Evolutionary conservation across 2,113 vertebrate species (phyloP), one percentile per base, ranked within the genome.

Genomic region (Girardinichthys multiradiatus): DNA sequence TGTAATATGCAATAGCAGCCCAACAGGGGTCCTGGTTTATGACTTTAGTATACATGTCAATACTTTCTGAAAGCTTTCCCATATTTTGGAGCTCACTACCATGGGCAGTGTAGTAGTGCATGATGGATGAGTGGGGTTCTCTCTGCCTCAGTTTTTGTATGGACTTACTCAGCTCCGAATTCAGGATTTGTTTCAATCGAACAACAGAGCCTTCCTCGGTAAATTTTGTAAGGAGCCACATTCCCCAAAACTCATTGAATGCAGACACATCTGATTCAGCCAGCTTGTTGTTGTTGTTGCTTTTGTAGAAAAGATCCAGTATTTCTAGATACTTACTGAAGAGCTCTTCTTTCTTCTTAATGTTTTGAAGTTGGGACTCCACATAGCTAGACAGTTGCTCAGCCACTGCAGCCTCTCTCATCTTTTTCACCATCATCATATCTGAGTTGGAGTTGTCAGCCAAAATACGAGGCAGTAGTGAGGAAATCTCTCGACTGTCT

Each of bases 231-330:
- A 91, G 83, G 1, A 90, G 86, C 92, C 92, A 93, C 68, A 91
- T 61, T 24, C 84, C 88, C 92, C 91, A 93, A 59, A 82, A 89
- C n/a, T 92, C 91, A 79, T 91, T 88, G 58, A 93, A 74, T 1
- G 86, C 85, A 11, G 83, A 48, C 37, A 92, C 71, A 70, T 82
- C 48, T 10, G 83, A 84, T 4, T 62, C 61, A 51, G 30, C 57
- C 37, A 77, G 82, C 9, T 78, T 68, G 11, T 82, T 72, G 7
- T 33, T 72, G 7, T 33, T 42, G 6, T 7, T 57, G 14, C 57
- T 65, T 68, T 70, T 29, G 61, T 88, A 86, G n/a, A 89, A 31
- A 0, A 59, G 28, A 26, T 89, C 57, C 0, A 85, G 64, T 14
- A 54, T 2, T 0, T 27, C 0, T 45, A 92, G 71, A n/a, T 92